phyloP scores from a whole-genome alignment of 2,113 vertebrate species.

The Neofelis nebulosa region DNA sequence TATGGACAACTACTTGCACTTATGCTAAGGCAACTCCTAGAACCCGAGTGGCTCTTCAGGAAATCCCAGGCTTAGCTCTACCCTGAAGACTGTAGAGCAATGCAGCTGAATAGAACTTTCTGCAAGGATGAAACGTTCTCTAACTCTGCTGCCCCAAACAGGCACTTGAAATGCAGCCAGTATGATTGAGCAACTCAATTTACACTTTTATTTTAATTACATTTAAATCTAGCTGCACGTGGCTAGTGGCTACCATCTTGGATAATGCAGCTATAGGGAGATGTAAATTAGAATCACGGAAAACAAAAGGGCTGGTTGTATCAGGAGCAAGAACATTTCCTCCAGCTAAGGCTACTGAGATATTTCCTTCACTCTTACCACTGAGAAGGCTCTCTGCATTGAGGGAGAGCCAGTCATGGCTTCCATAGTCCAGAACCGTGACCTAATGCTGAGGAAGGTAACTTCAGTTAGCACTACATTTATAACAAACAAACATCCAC shows the following conservation, averaged over 20 bases:
- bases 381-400: background rate
- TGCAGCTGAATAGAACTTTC: background rate
- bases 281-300: background rate
- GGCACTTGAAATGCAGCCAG: background rate
- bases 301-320: background rate
- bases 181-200: background rate
- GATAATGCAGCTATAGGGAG: background rate
- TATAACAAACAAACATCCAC: background rate
- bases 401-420: background rate
- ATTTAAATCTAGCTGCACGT: background rate
- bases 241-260: background rate
- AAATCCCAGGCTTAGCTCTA: background rate
- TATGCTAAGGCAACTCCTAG: background rate
- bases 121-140: background rate
- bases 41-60: background rate
- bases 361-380: background rate
- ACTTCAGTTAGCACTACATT: background rate
- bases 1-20: background rate
- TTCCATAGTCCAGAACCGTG: background rate
- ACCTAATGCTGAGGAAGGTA: background rate
- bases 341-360: background rate
- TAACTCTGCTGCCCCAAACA: background rate
- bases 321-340: background rate
- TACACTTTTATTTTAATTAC: background rate
- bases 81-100: background rate